These are phyloP conservation scores for Octonoba sinensis DNA, from an alignment of 2,888 invertebrate species.

Conservation along the genomic window DNA sequence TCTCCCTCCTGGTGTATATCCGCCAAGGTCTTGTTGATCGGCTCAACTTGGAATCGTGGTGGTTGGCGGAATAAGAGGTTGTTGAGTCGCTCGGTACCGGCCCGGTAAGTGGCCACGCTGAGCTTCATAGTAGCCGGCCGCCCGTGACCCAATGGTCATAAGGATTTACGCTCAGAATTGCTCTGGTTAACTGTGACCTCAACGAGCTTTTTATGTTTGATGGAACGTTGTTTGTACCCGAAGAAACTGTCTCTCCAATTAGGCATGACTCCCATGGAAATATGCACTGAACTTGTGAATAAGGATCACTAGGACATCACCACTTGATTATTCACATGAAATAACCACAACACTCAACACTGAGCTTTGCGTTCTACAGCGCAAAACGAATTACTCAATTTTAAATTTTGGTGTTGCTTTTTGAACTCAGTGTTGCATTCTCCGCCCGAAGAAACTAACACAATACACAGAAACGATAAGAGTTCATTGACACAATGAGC, in stretches of 20 bases:
- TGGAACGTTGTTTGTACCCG: background rate
- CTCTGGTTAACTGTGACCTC: slow-evolving; percentile 15
- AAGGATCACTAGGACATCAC: no score
- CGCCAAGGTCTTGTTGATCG: slow-evolving; percentile 14
- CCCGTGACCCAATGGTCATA: slow-evolving; percentile 53
- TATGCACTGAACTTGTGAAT: background rate
- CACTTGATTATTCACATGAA: no score
- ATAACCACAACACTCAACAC: no score
- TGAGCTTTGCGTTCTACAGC: no score
- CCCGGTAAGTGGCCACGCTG: slow-evolving; percentile 66
- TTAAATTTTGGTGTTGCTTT: no score
- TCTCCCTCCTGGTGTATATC: slow-evolving; percentile 23
- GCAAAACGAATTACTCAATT: no score
- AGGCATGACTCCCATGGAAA: slow-evolving; percentile 53
- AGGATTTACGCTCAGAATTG: background rate
- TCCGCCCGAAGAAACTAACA: no score
- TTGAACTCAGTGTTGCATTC: no score
- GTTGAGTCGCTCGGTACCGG: slow-evolving; percentile 64
- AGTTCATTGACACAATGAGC: no score
- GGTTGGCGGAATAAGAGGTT: slow-evolving; percentile 47
- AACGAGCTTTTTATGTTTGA: slow-evolving; percentile 1
- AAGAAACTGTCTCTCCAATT: background rate
- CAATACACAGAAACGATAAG: no score
- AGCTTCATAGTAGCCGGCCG: slow-evolving; percentile 65
- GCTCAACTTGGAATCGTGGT: slow-evolving; percentile 1